phyloP scores from a whole-genome alignment of 2,113 vertebrate species.

The Pterocles gutturalis region DNA sequence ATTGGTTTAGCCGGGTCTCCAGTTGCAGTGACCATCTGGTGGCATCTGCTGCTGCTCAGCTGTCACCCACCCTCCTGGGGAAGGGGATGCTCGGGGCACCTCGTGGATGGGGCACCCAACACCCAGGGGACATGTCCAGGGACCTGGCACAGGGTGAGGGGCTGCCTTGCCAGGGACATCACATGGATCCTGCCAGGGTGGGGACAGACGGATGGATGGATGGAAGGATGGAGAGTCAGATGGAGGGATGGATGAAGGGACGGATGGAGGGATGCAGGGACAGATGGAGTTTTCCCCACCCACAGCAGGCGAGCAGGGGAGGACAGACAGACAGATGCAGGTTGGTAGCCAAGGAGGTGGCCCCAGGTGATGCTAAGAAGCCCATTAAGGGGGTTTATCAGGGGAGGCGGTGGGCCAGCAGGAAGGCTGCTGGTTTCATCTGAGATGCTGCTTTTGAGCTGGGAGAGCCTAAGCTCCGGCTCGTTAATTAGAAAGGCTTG shows the following conservation, averaged over 20 bases:
- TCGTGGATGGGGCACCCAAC: rapidly evolving
- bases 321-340: not conserved
- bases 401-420: rapidly evolving
- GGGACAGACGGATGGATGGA: not conserved
- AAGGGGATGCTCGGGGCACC: not conserved
- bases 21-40: slow-evolving; percentile 26
- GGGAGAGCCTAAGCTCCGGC: not conserved
- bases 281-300: not conserved
- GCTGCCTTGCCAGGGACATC: not conserved
- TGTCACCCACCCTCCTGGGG: not conserved
- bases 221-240: not conserved
- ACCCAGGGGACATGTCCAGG: rapidly evolving
- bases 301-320: not conserved
- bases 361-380: slow-evolving; percentile 22
- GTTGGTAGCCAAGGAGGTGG: not conserved
- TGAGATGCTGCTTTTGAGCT: slow-evolving; percentile 10
- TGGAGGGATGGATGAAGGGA: not conserved
- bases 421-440: not conserved
- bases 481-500: slow-evolving; percentile 31
- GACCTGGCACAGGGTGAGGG: not conserved
- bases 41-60: slow-evolving; percentile 14
- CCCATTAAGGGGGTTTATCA: slow-evolving; percentile 39
- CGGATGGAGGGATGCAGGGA: not conserved
- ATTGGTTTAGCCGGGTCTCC: rapidly evolving
- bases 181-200: rapidly evolving